phyloP scores from a whole-genome alignment of 2,113 vertebrate genomes.

The Malurus melanocephalus region DNA sequence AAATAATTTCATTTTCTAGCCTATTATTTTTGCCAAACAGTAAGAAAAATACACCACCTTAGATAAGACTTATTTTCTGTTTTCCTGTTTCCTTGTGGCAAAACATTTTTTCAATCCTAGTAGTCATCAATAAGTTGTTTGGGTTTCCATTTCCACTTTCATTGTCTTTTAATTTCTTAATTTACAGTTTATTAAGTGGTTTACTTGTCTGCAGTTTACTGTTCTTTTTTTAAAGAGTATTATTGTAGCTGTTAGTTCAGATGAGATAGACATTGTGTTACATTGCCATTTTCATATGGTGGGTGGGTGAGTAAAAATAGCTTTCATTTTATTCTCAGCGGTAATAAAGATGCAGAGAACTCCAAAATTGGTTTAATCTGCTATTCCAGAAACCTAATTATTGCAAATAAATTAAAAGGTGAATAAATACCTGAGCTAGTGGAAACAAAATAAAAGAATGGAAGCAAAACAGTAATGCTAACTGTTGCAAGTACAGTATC shows the following conservation, averaged over 20 bases:
- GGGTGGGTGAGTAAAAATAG: not conserved
- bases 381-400: not conserved
- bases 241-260: not conserved
- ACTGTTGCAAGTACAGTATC: not conserved
- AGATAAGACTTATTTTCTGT: not conserved
- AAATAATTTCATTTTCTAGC: not conserved
- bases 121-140: not conserved
- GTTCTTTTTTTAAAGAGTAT: not conserved
- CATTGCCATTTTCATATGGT: not conserved
- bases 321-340: not conserved
- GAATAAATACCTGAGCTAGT: not conserved
- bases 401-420: not conserved
- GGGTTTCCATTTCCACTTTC: not conserved
- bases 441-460: not conserved
- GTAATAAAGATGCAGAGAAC: not conserved
- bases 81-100: not conserved
- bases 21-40: not conserved
- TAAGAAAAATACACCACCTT: not conserved
- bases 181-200: not conserved
- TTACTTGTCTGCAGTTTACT: not conserved
- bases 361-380: not conserved
- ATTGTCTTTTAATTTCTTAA: not conserved
- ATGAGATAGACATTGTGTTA: not conserved
- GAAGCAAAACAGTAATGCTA: not conserved
- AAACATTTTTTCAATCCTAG: not conserved